A percentile compares a stretch with the other conserved stretches of the same genome.
phyloP scores from a whole-genome alignment of 2,797 vertebrate species.

The Enteromius mattozi region DNA sequence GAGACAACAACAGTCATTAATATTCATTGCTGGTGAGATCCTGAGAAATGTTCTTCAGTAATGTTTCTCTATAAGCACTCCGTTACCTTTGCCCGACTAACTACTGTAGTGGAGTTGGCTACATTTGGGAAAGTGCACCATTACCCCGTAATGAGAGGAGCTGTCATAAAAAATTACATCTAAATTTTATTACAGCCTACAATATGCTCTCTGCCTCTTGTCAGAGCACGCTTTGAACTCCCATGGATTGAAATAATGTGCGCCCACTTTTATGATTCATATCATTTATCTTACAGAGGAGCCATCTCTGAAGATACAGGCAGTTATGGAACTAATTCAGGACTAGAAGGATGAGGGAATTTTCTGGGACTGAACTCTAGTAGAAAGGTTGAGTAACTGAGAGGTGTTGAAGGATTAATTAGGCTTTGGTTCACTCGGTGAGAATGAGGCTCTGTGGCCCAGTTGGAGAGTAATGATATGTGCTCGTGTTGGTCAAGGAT shows the following conservation, averaged over 20 bases:
- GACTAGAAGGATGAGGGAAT: constrained; percentile 4
- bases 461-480: constrained; percentile 56
- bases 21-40: not conserved
- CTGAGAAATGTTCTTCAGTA: not conserved
- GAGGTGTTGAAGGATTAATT: constrained; percentile 60
- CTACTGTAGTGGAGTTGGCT: not conserved
- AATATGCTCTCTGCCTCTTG: not conserved
- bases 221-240: constrained; percentile 12
- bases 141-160: constrained; percentile 17
- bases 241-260: constrained; percentile 20
- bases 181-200: constrained; percentile 24
- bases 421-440: constrained; percentile 50
- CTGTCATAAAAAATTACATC: constrained; percentile 21
- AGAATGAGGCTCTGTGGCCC: constrained; percentile 52
- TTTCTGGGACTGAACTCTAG: constrained; percentile 12
- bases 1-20: constrained; percentile 4
- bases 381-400: constrained; percentile 1
- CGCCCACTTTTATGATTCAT: constrained; percentile 14
- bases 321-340: not conserved
- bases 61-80: not conserved
- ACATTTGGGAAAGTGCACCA: constrained; percentile 20
- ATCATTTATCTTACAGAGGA: not conserved
- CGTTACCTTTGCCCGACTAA: not conserved
- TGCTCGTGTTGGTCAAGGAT: constrained; percentile 60
- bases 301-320: not conserved